Evolutionary conservation across 2,888 invertebrate species (phyloP).

Genomic region (Caenorhabditis virilis): DNA sequence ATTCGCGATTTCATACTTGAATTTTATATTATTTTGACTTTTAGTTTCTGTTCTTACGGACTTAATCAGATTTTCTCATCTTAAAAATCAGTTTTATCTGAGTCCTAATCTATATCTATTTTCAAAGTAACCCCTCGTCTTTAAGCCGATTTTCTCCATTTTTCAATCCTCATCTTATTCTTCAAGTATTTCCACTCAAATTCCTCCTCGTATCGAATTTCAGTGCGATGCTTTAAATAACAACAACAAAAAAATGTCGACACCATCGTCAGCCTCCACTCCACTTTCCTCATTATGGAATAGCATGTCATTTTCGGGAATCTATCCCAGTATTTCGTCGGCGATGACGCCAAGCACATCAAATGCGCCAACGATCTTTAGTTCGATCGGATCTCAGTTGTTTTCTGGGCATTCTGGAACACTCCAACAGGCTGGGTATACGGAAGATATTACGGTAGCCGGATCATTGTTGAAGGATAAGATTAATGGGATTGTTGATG

Average conservation of each 20-base stretch:
- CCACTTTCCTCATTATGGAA: conserved; percentile 33
- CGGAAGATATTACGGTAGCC: conserved; percentile 58
- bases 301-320: conserved; percentile 29
- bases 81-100: too few species aligned
- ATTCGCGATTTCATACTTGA: too few species aligned
- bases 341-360: conserved; percentile 9
- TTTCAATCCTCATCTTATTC: too few species aligned
- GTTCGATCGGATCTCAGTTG: background rate
- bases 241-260: conserved; percentile 10
- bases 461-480: conserved; percentile 49
- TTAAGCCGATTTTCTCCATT: too few species aligned
- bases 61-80: too few species aligned
- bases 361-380: background rate
- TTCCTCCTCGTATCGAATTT: too few species aligned
- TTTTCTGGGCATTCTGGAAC: background rate
- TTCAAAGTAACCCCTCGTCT: too few species aligned
- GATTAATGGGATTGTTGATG: conserved; percentile 41
- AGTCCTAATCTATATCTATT: too few species aligned
- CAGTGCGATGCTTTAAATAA: too few species aligned
- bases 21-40: too few species aligned
- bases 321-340: conserved; percentile 23
- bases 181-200: too few species aligned
- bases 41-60: too few species aligned
- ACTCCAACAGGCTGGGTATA: conserved; percentile 35
- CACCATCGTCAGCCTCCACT: conserved; percentile 22